Conservation (phyloP, 2,797 vertebrate genomes). For the Rhyacichthys aspro region DNA sequence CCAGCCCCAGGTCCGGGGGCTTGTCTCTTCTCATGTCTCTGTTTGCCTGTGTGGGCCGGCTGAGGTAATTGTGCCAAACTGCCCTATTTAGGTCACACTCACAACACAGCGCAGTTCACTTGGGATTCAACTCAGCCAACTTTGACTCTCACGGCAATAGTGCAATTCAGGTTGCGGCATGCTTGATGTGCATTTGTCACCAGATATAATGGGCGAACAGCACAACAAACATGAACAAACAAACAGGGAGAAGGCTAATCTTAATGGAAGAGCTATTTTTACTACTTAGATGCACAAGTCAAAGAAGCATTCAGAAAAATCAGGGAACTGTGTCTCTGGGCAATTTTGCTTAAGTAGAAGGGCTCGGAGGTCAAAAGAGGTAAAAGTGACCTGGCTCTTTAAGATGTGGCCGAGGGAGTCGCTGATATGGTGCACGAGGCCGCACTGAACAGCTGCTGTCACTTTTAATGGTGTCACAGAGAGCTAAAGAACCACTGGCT, state of each 20-base stretch:
- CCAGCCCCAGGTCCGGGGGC: background rate
- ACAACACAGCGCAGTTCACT: no score
- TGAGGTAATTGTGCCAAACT: slow-evolving; percentile 72
- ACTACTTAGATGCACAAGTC: background rate
- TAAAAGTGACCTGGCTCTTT: slow-evolving; percentile 70
- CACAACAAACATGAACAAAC: slow-evolving; percentile 10
- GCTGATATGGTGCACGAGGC: slow-evolving; percentile 62
- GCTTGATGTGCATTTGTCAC: slow-evolving; percentile 9
- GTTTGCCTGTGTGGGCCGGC: slow-evolving; percentile 41
- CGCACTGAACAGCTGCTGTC: slow-evolving; percentile 76
- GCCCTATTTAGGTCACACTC: slow-evolving; percentile 64
- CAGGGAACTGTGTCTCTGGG: slow-evolving; percentile 15
- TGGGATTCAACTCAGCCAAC: slow-evolving; percentile 46
- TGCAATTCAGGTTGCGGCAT: slow-evolving; percentile 40
- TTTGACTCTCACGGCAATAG: slow-evolving; percentile 42
- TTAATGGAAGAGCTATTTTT: slow-evolving; percentile 7
- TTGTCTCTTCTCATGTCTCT: slow-evolving; percentile 41
- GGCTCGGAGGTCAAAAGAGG: slow-evolving; percentile 42
- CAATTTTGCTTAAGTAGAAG: slow-evolving; percentile 6
- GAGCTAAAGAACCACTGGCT: slow-evolving; percentile 54
- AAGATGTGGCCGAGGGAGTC: slow-evolving; percentile 63
- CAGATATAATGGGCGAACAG: slow-evolving; percentile 15
- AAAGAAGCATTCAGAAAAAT: slow-evolving; percentile 9
- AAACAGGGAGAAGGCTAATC: slow-evolving; percentile 4
- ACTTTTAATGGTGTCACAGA: slow-evolving; percentile 77